Conservation (phyloP, 2,888 invertebrate species). For the Crepidodera aurea region DNA sequence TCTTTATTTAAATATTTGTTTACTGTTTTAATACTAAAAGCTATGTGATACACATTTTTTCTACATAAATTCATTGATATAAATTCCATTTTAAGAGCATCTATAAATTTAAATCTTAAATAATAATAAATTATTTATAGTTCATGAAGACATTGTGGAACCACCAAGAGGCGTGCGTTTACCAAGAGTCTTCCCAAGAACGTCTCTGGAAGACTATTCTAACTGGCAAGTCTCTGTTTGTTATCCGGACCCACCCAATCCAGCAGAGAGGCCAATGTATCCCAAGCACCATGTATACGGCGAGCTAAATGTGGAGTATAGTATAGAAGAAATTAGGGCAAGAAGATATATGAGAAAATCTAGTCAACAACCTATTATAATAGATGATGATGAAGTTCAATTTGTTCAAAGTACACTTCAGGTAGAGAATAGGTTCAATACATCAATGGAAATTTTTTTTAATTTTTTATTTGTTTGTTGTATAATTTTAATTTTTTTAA, state of each 20-base stretch:
- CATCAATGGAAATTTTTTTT: background rate
- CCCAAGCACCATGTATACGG: constrained; percentile 72
- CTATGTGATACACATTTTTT: too few species aligned
- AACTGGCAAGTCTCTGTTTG: constrained; percentile 60
- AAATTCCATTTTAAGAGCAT: too few species aligned
- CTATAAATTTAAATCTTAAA: too few species aligned
- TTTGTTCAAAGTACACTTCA: constrained; percentile 36
- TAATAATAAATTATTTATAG: constrained; percentile 62
- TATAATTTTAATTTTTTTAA: background rate
- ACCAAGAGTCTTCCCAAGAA: constrained; percentile 43
- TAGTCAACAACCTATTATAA: constrained; percentile 4
- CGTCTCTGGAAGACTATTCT: constrained; percentile 64
- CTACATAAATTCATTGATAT: background rate
- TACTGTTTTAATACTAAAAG: too few species aligned
- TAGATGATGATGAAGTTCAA: constrained; percentile 32
- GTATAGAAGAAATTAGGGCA: constrained; percentile 80
- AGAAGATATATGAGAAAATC: constrained; percentile 45
- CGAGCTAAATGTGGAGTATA: constrained; percentile 71
- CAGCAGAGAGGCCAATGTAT: constrained; percentile 70
- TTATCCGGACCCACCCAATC: constrained; percentile 70
- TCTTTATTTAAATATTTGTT: too few species aligned
- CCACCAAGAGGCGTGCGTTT: constrained; percentile 48
- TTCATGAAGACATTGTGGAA: constrained; percentile 69
- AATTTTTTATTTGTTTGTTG: too few species aligned
- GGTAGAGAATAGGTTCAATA: background rate